Conservation (phyloP, 2,888 invertebrate species). For the Epinotia demarniana region DNA sequence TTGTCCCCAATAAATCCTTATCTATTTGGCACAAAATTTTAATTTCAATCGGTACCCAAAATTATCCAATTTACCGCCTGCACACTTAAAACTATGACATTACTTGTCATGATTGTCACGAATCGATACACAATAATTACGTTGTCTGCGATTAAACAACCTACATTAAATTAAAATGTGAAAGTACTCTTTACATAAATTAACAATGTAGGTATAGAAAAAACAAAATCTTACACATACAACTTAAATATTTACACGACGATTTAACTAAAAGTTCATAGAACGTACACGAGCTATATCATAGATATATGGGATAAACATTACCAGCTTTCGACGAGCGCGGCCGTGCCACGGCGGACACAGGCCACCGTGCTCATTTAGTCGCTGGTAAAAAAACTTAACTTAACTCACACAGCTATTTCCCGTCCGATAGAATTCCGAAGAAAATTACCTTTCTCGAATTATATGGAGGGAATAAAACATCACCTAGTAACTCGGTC, state of each 20-base stretch:
- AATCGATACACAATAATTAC: conserved; percentile 18
- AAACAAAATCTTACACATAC: conserved; percentile 44
- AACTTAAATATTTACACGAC: conserved; percentile 69
- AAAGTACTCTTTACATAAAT: conserved; percentile 31
- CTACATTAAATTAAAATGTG: conserved; percentile 27
- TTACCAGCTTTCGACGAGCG: conserved; percentile 85
- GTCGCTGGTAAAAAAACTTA: conserved; percentile 79
- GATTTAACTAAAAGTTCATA: conserved; percentile 90
- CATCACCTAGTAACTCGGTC: conserved; percentile 64
- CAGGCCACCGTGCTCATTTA: conserved; percentile 61
- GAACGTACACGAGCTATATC: conserved; percentile 99
- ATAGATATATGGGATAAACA: conserved; percentile 99
- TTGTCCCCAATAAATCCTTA: conserved; percentile 78
- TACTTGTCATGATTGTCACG: conserved; percentile 33
- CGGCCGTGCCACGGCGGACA: conserved; percentile 50
- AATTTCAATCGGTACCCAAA: conserved; percentile 47
- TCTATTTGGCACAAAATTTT: conserved; percentile 84
- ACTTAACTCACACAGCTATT: conserved; percentile 68
- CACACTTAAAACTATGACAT: conserved; percentile 43
- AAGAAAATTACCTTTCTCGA: conserved; percentile 85
- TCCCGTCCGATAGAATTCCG: conserved; percentile 78
- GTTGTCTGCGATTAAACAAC: conserved; percentile 1
- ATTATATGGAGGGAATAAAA: conserved; percentile 76
- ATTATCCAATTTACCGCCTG: conserved; percentile 50
- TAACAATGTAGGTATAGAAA: conserved; percentile 36